Percentiles rank a stretch among this genome's conserved stretches.
phyloP scores from a whole-genome alignment of 2,113 vertebrate genomes.

The Eptesicus fuscus region DNA sequence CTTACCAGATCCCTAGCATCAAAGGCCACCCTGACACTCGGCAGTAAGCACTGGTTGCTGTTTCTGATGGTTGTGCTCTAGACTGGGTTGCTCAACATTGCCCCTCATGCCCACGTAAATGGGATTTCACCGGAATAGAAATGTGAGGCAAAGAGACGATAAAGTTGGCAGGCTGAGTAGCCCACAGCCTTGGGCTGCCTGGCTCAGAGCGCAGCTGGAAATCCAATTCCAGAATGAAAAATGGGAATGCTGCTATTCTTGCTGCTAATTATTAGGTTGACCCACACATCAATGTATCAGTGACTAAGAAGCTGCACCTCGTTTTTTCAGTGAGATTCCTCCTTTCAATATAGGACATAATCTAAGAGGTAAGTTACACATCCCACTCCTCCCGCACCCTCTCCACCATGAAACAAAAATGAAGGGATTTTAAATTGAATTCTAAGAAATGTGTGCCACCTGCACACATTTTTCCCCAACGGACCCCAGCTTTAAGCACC shows the following conservation, averaged over 20 bases:
- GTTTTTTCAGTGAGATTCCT: not conserved
- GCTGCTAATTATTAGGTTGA: not conserved
- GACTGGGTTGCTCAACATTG: not conserved
- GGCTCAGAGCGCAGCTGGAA: not conserved
- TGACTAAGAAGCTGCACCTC: not conserved
- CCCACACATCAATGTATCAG: rapidly evolving
- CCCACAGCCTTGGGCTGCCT: not conserved
- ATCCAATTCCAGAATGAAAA: not conserved
- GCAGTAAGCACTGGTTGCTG: no score
- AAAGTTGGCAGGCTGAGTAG: not conserved
- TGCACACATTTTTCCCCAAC: not conserved
- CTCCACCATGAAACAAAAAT: not conserved
- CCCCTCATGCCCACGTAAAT: not conserved
- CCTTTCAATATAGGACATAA: not conserved
- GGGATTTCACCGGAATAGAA: not conserved
- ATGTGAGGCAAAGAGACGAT: rapidly evolving
- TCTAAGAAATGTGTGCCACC: not conserved
- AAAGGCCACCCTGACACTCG: not conserved
- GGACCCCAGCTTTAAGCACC: not conserved
- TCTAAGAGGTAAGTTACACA: not conserved
- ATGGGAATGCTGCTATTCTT: not conserved
- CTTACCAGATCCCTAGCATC: rapidly evolving
- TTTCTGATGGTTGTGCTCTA: not conserved
- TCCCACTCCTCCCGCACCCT: no score
- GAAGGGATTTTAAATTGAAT: not conserved